These are phyloP conservation scores for Trematomus bernacchii DNA, from an alignment of 2,797 vertebrate species.

Conservation along the genomic window DNA sequence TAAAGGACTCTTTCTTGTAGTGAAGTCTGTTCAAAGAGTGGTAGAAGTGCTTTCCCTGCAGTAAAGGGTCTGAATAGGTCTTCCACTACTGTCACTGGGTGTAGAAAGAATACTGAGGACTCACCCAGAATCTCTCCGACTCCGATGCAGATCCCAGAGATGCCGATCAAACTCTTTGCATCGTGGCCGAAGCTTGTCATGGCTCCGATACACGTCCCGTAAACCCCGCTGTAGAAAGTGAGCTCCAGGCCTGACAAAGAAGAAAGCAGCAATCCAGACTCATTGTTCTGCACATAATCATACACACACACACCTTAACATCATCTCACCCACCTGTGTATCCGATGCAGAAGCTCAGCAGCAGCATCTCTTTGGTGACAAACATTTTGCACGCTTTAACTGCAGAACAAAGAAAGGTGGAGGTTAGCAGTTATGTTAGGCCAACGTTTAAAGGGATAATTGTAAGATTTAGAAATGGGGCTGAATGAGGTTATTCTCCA, in stretches of 20 bases:
- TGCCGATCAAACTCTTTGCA: constrained; percentile 95
- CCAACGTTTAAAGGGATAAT: not conserved
- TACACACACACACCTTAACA: not conserved
- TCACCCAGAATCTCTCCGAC: constrained; percentile 96
- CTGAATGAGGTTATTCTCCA: too few species aligned
- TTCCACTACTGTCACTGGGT: not conserved
- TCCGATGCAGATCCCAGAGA: constrained; percentile 97
- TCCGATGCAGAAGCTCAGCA: constrained; percentile 91
- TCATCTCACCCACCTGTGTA: constrained; percentile 90
- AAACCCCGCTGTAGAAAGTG: constrained; percentile 97
- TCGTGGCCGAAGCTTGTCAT: constrained; percentile 91
- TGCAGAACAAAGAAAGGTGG: constrained; percentile 67
- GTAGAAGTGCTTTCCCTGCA: not conserved
- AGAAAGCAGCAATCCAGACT: not conserved
- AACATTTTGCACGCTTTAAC: constrained; percentile 90
- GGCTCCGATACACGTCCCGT: constrained; percentile 95
- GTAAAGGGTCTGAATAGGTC: not conserved
- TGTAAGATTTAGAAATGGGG: too few species aligned
- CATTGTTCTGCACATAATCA: too few species aligned
- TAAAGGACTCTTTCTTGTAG: not conserved
- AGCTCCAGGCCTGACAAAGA: constrained; percentile 90
- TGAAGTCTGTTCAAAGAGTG: not conserved
- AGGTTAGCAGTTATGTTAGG: not conserved
- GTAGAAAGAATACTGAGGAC: too few species aligned
- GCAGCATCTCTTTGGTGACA: constrained; percentile 93